phyloP scores from a whole-genome alignment of 2,113 vertebrate genomes.

The Morone chrysops region DNA sequence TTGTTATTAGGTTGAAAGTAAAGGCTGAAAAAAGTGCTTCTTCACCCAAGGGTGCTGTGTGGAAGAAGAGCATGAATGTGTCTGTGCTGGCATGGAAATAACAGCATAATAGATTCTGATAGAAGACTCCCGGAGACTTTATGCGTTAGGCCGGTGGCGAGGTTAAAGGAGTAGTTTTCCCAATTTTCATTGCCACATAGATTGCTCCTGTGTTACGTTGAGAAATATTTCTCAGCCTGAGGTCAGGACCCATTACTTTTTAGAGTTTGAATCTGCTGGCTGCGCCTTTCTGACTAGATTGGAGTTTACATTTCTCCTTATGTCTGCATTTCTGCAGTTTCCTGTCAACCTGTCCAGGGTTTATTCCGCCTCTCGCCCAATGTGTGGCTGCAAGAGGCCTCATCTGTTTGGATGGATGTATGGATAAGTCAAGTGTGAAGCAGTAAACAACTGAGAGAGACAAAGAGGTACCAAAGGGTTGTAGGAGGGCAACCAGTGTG shows the following conservation, averaged over 20 bases:
- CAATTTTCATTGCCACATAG: constrained; percentile 8
- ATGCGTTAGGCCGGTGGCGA: constrained; percentile 19
- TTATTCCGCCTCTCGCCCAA: neutral
- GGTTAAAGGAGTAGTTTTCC: constrained; percentile 24
- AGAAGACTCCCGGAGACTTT: constrained; percentile 19
- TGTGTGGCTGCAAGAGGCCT: neutral
- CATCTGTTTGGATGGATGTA: constrained; percentile 15
- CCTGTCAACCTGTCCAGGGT: neutral
- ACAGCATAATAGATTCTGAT: constrained; percentile 47
- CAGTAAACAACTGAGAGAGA: constrained; percentile 21
- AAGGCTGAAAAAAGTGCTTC: constrained; percentile 39
- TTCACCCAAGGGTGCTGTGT: constrained; percentile 39
- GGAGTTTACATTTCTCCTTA: neutral
- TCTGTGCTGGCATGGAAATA: constrained; percentile 18
- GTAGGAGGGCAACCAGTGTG: constrained; percentile 20
- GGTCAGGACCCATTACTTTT: neutral
- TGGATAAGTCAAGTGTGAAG: constrained; percentile 22
- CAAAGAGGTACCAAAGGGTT: constrained; percentile 14
- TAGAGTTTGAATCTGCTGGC: neutral
- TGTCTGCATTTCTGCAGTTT: constrained; percentile 1
- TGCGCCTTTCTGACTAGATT: neutral
- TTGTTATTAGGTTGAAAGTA: constrained; percentile 55
- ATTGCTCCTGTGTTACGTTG: constrained; percentile 8
- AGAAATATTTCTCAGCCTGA: constrained; percentile 25
- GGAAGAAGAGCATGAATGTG: constrained; percentile 30